Evolutionary conservation across 2,113 vertebrate genomes (phyloP), one percentile per base, ranked within the genome.

Genomic region (Hyperopisus bebe): DNA sequence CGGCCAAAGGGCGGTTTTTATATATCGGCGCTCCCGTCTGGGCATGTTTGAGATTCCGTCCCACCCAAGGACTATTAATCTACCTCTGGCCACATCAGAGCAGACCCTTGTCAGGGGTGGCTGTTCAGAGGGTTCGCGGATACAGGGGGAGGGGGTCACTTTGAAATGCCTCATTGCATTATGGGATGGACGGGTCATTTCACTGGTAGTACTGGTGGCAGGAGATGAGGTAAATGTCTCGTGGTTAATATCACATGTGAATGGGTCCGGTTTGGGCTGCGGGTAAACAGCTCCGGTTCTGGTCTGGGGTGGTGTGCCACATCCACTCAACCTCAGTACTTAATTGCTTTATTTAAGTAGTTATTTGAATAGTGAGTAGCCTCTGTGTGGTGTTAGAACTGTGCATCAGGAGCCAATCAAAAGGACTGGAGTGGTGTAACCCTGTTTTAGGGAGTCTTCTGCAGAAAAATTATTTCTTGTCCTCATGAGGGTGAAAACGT

Each of bases 1-100:
- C 4, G 17, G 35, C 74, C 74, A 80, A 80, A 80, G 35, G 74
- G 35, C 74, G 1, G 35, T 77, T 77, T 39, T 35, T 35, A 77
- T 35, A 77, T 77, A 77, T 77, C 31, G 2, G 31, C 74, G 5
- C 3, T 13, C 31, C n/a, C 15, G 6, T 17, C 35, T 19, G 31
- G 74, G 74, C 10, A 2, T 80, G 74, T 80, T 80, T 80, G 74
- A 70, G 62, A 70, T 80, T 5, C 74, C 35, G 35, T 80, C 35
- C 39, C 50, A 55, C 48, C 53, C 31, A 15, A 27, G 50, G 50
- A 87, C 85, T 87, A 31, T 87, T 55, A 87, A 87, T 87, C 85
- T 87, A 53, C 27, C 47, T 51, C 85, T 55, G 84, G 24, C 46
- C 46, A 46, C n/a, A 86, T 86, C 46, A 86, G 48, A 86, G 46